Percentiles rank a stretch among this genome's conserved stretches.
phyloP scores from a whole-genome alignment of 2,888 invertebrate species.

The Nycteola revayana region DNA sequence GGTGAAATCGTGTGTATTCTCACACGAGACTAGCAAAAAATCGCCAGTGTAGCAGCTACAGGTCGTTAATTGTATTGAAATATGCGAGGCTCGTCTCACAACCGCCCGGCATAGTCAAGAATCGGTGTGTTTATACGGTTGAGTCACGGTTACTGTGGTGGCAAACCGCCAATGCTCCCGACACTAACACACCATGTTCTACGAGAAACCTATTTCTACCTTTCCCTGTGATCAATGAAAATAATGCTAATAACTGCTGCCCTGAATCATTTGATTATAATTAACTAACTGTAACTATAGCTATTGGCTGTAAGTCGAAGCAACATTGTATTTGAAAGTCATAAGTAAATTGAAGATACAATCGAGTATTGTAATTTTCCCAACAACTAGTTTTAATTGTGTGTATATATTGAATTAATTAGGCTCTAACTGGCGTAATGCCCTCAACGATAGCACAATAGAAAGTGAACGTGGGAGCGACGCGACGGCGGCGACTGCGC shows the following conservation, averaged over 20 bases:
- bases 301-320: no score
- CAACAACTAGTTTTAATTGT: no score
- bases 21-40: conserved; percentile 69
- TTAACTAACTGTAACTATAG: no score
- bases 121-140: conserved; percentile 46
- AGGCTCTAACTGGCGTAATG: conserved; percentile 32
- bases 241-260: conserved; percentile 26
- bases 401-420: conserved; percentile 28
- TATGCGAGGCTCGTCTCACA: conserved; percentile 50
- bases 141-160: conserved; percentile 57
- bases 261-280: no score
- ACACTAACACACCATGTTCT: conserved; percentile 32
- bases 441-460: conserved; percentile 46
- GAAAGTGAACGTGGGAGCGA: conserved; percentile 68
- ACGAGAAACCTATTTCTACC: conserved; percentile 12
- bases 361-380: no score
- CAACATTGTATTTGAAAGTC: no score
- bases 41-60: conserved; percentile 43
- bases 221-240: conserved; percentile 39
- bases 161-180: conserved; percentile 61
- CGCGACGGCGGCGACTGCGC: no score
- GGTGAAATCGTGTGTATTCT: conserved; percentile 73
- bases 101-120: conserved; percentile 40
- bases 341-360: no score
- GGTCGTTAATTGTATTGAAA: conserved; percentile 66